These are phyloP conservation scores for Gila orcuttii DNA, from an alignment of 2,113 vertebrate species.

Conservation along the genomic window DNA sequence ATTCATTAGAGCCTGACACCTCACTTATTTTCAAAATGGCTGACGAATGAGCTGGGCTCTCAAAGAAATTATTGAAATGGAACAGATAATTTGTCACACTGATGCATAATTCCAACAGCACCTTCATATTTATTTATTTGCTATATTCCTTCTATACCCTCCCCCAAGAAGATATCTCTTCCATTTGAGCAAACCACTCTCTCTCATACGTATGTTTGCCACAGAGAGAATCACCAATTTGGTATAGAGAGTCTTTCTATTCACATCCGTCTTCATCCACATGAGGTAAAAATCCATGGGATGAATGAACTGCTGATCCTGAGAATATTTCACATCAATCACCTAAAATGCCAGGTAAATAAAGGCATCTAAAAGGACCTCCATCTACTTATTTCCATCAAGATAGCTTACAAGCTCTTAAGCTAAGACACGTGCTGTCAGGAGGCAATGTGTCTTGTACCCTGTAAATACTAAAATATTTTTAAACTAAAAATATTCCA, in stretches of 20 bases:
- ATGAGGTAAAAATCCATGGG: slow-evolving; percentile 62
- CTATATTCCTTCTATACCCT: slow-evolving; percentile 40
- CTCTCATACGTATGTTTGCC: slow-evolving; percentile 30
- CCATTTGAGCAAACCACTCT: slow-evolving; percentile 47
- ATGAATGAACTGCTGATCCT: slow-evolving; percentile 68
- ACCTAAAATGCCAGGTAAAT: slow-evolving; percentile 68
- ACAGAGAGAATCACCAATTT: slow-evolving; percentile 6
- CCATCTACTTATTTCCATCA: slow-evolving; percentile 70
- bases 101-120: slow-evolving; percentile 58
- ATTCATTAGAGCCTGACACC: slow-evolving; percentile 66
- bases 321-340: slow-evolving; percentile 74
- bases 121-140: slow-evolving; percentile 51
- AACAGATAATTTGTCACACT: slow-evolving; percentile 70
- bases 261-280: slow-evolving; percentile 65
- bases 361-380: slow-evolving; percentile 64
- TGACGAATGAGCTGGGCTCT: slow-evolving; percentile 71
- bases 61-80: slow-evolving; percentile 73
- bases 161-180: slow-evolving; percentile 45
- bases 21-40: slow-evolving; percentile 66
- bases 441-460: slow-evolving; percentile 59
- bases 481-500: too few relatives aligned
- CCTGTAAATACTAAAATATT: too few relatives aligned
- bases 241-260: slow-evolving; percentile 56
- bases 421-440: slow-evolving; percentile 59
- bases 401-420: slow-evolving; percentile 23